Evolutionary conservation across 2,113 vertebrate species (phyloP), one percentile per base, ranked within the genome.

Genomic region (Thunnus maccoyii): DNA sequence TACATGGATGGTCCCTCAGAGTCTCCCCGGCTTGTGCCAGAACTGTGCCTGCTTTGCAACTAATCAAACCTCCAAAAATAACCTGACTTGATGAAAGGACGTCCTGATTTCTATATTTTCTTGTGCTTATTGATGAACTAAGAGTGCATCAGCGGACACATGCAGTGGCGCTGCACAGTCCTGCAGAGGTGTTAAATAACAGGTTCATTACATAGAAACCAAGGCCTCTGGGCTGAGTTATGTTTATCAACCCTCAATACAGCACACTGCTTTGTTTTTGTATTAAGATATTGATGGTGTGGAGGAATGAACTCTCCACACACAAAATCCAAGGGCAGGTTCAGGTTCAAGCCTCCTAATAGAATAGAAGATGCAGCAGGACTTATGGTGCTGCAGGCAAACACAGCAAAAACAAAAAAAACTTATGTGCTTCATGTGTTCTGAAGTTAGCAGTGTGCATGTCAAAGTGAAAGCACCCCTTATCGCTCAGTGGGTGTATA

Each of bases 1-100:
- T 93, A 94, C 89, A 95, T 82, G 94, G 94, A 78, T 22, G 83
- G 61, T 41, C 60, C 46, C 48, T 57, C 54, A 50, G 72, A 46
- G 25, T 73, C 73, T 58, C 69, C 50, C 71, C 72, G 58, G 50
- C 75, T 27, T 18, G 62, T 46, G 66, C 69, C 81, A 62, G 50
- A 78, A 25, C 61, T 47, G 10, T 2, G 20, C 71, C 69, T 27
- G 68, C 30, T 63, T 32, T 71, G 56, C 25, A 70, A 78, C 17
- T 69, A 27, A 54, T 57, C 52, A 65, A 47, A 54, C 41, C 6
- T 44, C 18, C 54, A 44, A 36, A 54, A 63, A 64, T 16, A 36
- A 68, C 55, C 3, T 2, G 18, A 48, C 12, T 32, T 46, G 2
- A 18, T 15, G 17, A 50, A 47, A 47, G 12, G 17, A 57, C 48